phyloP scores from a whole-genome alignment of 2,797 vertebrate genomes.

The Limosa lapponica region DNA sequence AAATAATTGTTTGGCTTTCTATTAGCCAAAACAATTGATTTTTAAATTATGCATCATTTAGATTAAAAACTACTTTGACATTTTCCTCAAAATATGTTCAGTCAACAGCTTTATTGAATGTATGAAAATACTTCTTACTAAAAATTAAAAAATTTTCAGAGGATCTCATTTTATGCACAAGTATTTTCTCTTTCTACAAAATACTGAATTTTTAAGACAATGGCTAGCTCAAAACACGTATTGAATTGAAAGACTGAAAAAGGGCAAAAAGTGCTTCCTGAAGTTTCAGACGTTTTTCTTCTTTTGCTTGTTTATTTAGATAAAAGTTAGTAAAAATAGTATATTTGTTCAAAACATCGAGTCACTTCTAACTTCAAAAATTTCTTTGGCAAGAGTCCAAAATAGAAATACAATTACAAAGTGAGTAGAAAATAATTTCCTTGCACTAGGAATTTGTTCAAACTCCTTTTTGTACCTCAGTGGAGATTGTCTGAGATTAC shows the following conservation, averaged over 20 bases:
- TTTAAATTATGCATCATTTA: neutral
- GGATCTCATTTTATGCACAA: neutral
- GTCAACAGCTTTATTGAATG: neutral
- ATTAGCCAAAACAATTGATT: neutral
- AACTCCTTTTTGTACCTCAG: neutral
- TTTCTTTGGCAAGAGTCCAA: neutral
- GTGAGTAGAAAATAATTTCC: neutral
- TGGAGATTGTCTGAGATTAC: neutral
- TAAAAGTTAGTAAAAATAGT: neutral
- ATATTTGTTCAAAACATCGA: neutral
- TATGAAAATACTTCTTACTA: neutral
- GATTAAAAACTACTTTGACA: neutral
- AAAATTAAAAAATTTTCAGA: neutral
- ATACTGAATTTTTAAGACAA: neutral
- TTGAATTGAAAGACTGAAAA: neutral
- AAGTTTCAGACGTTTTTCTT: neutral
- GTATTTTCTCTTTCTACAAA: neutral
- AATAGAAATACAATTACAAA: neutral
- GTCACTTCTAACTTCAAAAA: neutral
- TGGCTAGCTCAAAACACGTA: neutral
- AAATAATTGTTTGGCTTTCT: accelerated
- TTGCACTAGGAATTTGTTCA: neutral
- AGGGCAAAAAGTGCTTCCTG: neutral
- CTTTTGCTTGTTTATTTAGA: neutral
- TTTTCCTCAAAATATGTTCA: neutral